Base-by-base conservation (phyloP, 2,797 vertebrate genomes). In the Oryzias sinensis region DNA sequence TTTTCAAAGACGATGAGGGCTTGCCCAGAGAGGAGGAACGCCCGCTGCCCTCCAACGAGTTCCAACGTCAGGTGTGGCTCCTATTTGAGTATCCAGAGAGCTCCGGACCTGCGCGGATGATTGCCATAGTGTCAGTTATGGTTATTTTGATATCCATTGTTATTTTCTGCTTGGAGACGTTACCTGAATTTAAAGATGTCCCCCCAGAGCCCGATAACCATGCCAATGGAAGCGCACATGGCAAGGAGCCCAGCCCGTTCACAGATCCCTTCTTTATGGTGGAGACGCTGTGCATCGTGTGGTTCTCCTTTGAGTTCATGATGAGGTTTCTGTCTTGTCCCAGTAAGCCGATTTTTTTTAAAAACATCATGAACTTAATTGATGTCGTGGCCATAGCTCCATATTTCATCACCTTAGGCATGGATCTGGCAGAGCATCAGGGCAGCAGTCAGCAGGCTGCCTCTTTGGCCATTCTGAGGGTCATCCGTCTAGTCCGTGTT, bases 331-430 rank as follows among this genome's bases (percentile, higher is more conserved):
- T 95, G 0, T 93, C 94, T 41, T 97, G 95, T 67, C 97, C 97
- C 53, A 97, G 95, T 75, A 98, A 99, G 70, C 70, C 95, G 0
- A 93, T 89, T 49, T 98, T 98, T 88, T 99, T 94, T 65, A 95
- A 95, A 53, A 96, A 97, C 84, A 91, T 98, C 57, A 98, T 98
- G 96, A 99, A 98, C 82, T 84, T 94, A 73, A 98, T 98, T 0
- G 97, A 99, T 72, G 85, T 97, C 0, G 92, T 98, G 59, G 94
- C 96, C 4, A 97, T 98, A 70, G 92, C 93, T 43, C 95, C 96
- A 0, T 97, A 96, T 65, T 96, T 97, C 61, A 93, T 98, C 82
- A 97, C 94, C 2, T 79, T 97, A 80, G 91, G 94, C 40, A 88
- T 97, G 0, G 95, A 97, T 73, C 83, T 97, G 1, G 93, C 92